These are phyloP conservation scores for Eumacrocentrus americanus DNA, from an alignment of 2,888 invertebrate genomes.

Conservation along the genomic window DNA sequence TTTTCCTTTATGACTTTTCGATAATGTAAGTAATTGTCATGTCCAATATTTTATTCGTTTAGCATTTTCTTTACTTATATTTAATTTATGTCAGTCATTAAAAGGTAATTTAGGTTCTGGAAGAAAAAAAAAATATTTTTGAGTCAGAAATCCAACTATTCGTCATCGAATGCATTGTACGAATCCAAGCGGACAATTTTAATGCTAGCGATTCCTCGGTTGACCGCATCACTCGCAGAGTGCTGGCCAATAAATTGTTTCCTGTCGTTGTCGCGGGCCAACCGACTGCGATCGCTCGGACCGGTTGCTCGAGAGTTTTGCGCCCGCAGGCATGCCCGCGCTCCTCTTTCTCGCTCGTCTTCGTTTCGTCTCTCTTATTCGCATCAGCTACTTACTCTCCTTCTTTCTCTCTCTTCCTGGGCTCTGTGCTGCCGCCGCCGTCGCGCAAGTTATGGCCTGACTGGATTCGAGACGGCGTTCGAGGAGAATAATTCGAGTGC, in stretches of 20 bases:
- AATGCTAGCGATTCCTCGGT: conserved; percentile 41
- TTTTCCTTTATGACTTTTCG: no score
- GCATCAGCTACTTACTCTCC: no score
- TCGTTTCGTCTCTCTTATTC: no score
- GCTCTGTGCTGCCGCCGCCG: conserved; percentile 2
- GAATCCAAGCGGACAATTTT: conserved; percentile 35
- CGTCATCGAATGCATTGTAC: background rate
- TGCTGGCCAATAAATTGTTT: conserved; percentile 52
- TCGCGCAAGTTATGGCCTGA: conserved; percentile 6
- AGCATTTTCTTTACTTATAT: no score
- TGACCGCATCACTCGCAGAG: conserved; percentile 41
- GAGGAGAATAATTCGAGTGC: conserved; percentile 27
- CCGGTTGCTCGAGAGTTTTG: conserved; percentile 32
- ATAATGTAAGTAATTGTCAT: no score
- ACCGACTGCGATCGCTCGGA: conserved; percentile 38
- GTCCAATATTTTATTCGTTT: no score
- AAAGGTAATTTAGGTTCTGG: no score
- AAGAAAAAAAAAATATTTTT: background rate
- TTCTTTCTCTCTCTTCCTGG: conserved; percentile 4
- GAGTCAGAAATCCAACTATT: background rate
- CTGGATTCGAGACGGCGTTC: conserved; percentile 3
- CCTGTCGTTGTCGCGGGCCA: conserved; percentile 47
- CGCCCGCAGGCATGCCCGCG: conserved; percentile 17
- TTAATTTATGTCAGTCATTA: no score
- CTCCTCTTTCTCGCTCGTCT: conserved; percentile 19